Evolutionary conservation across 2,888 invertebrate species (phyloP), one percentile per base, ranked within the genome.

Genomic region (Torymus texanus): DNA sequence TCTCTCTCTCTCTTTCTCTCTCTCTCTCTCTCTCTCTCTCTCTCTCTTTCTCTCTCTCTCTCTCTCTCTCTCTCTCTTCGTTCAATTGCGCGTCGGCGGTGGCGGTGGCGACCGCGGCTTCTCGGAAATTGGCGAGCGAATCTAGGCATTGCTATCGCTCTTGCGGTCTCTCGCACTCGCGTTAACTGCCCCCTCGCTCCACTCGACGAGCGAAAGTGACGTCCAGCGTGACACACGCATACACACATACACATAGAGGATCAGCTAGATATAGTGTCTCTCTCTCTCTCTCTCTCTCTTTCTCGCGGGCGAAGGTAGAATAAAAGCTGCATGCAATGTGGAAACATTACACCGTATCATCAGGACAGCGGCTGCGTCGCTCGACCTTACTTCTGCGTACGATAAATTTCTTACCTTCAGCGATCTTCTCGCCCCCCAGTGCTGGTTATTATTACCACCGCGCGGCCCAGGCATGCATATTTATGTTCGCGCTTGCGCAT

Each of bases 71-170:
- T n/a, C n/a, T n/a, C 16, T 58, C 86, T 87, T 83, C 85, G 83
- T 86, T 83, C 87, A 86, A 88, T 87, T 87, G 85, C 86, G 51
- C 24, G 71, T 12, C 14, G 41, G 59, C 12, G 18, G 16, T 21
- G 29, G n/a, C 11, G 14, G 4, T 8, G 13, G 66, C 41, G 18
- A 21, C 61, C 21, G 24, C 41, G 66, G 41, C 81, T 82, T 79
- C 80, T 82, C 79, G 82, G 82, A 83, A 83, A 83, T 83, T 81
- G 75, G 80, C 73, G 24, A 16, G 16, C 29, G 65, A 74, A 74
- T 65, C 65, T 65, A 63, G 73, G 24, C 61, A 72, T 72, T 62
- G 14, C 71, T 61, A 61, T 72, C 71, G 61, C 53, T 72, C 53
- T 79, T 63, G 77, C 58, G 72, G 72, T 63, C 65, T 21, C 13